phyloP scores from a whole-genome alignment of 2,113 vertebrate species.

The Hemichromis elongatus region DNA sequence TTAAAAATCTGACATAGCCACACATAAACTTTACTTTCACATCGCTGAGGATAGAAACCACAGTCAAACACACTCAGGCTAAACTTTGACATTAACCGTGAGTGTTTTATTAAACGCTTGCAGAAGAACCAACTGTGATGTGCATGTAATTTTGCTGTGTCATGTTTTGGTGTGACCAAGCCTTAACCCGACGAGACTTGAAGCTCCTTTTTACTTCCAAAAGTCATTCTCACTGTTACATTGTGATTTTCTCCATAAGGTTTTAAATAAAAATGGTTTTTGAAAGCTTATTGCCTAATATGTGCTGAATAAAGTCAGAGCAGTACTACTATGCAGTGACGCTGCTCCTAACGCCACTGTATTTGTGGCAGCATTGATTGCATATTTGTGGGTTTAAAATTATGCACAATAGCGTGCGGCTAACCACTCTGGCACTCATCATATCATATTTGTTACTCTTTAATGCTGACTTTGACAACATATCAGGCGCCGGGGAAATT shows the following conservation, averaged over 20 bases:
- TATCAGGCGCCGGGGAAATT: neutral
- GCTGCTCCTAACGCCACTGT: neutral
- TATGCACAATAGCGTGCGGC: neutral
- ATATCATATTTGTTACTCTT: neutral
- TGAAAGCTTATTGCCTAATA: neutral
- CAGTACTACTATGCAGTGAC: neutral
- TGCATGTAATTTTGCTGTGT: neutral
- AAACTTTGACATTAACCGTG: neutral
- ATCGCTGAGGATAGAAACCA: neutral
- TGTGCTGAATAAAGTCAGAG: neutral
- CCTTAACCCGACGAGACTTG: neutral
- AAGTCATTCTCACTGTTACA: neutral
- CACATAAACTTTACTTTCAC: neutral
- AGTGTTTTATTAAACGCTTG: neutral
- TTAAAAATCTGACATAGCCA: neutral
- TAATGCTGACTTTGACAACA: neutral
- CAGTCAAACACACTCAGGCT: neutral
- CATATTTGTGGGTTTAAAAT: neutral
- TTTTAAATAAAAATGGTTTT: neutral
- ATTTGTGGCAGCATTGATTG: neutral
- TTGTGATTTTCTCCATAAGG: neutral
- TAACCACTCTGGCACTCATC: neutral
- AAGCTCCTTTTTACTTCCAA: neutral
- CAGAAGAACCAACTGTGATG: neutral
- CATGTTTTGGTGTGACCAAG: neutral